These are phyloP conservation scores for Pelobates cultripes DNA, from an alignment of 2,797 vertebrate species.

Conservation along the genomic window DNA sequence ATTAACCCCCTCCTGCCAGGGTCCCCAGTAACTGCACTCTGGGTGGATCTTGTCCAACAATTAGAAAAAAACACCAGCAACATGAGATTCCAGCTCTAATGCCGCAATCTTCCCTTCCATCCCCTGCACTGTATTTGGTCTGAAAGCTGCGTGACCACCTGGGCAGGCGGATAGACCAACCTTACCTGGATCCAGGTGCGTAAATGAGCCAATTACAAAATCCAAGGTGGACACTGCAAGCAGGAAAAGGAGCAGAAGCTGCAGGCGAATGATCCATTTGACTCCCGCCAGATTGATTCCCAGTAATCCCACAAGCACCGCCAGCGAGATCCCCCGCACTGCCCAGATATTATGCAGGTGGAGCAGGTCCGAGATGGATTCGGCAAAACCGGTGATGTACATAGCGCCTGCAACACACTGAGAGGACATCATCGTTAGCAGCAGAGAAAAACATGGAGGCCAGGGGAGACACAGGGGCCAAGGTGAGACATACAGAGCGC, in stretches of 20 bases:
- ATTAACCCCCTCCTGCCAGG: no score
- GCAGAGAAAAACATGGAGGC: no score
- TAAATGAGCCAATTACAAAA: slow-evolving; percentile 93
- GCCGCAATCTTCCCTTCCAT: no score
- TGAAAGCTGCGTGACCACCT: no score
- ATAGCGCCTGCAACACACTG: slow-evolving; percentile 97
- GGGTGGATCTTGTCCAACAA: no score
- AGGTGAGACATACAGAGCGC: no score
- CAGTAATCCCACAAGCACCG: slow-evolving; percentile 85
- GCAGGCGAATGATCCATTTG: slow-evolving; percentile 95
- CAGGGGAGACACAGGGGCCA: no score
- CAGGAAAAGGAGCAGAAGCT: slow-evolving; percentile 88
- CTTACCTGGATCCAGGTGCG: slow-evolving; percentile 92
- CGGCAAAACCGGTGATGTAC: slow-evolving; percentile 96
- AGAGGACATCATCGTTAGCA: background rate
- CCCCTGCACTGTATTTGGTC: no score
- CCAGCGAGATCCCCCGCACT: slow-evolving; percentile 84
- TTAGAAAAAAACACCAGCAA: no score
- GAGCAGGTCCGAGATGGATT: slow-evolving; percentile 89
- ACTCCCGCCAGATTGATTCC: slow-evolving; percentile 96
- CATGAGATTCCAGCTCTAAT: no score
- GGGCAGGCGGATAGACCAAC: no score
- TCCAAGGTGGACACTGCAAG: slow-evolving; percentile 92
- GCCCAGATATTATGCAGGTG: slow-evolving; percentile 85
- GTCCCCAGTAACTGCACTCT: no score